Evolutionary conservation across 1,140 invertebrate genomes (phyloP).

Genomic region (Leucophenga varia): DNA sequence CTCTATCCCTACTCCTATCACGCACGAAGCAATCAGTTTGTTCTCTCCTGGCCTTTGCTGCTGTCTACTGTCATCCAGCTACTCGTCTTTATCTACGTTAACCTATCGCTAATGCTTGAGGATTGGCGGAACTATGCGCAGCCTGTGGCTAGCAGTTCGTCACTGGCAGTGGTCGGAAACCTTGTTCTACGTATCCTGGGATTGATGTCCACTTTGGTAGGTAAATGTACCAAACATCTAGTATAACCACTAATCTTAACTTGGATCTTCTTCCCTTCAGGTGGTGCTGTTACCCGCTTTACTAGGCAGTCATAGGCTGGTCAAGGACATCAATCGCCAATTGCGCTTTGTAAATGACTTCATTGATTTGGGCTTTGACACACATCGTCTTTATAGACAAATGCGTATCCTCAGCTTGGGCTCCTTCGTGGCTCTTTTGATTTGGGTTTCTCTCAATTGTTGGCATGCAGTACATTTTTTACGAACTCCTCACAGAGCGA

Average conservation of each 20-base stretch:
- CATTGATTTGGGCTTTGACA: constrained; percentile 8
- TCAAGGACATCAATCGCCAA: constrained; percentile 12
- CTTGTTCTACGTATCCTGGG: constrained; percentile 12
- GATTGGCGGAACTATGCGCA: constrained; percentile 19
- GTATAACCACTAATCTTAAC: too few species aligned
- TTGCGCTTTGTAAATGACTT: constrained; percentile 10
- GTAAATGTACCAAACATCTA: too few species aligned
- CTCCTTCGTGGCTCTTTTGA: background rate
- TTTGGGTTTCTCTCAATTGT: background rate
- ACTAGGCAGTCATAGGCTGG: constrained; percentile 5
- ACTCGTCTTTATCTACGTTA: constrained; percentile 13
- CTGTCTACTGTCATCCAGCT: constrained; percentile 15
- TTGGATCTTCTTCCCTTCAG: too few species aligned
- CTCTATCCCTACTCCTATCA: constrained; percentile 15
- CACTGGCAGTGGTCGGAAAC: constrained; percentile 11
- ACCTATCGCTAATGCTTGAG: constrained; percentile 3
- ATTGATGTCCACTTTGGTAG: constrained; percentile 9
- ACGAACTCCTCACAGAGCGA: constrained; percentile 12
- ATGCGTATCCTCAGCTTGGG: constrained; percentile 4
- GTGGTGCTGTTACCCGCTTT: constrained; percentile 15
- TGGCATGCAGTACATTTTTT: constrained; percentile 24
- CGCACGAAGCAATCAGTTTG: background rate
- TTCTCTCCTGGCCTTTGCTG: constrained; percentile 10
- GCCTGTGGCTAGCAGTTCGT: constrained; percentile 9
- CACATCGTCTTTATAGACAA: constrained; percentile 5